phyloP scores from a whole-genome alignment of 2,888 invertebrate species.

The Oxycera nigricornis region DNA sequence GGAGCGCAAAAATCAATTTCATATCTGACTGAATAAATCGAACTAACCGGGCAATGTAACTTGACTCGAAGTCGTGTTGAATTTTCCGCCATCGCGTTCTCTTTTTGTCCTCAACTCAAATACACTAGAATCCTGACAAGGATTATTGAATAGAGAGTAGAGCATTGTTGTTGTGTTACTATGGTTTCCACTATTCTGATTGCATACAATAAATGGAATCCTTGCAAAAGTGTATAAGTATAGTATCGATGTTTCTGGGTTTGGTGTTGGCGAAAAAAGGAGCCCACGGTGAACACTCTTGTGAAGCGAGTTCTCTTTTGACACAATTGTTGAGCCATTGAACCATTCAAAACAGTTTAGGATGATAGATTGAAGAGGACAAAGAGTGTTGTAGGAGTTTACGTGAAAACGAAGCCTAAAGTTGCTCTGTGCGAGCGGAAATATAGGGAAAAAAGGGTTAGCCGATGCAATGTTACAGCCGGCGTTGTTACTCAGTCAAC shows the following conservation, averaged over 20 bases:
- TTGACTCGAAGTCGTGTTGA: background rate
- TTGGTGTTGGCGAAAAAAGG: no score
- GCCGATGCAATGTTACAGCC: no score
- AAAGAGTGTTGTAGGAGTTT: background rate
- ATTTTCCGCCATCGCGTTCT: background rate
- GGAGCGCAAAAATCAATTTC: slow-evolving; percentile 47
- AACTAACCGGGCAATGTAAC: background rate
- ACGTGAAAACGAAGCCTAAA: background rate
- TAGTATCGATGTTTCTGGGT: background rate
- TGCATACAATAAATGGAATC: background rate
- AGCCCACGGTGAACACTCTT: no score
- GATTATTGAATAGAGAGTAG: background rate
- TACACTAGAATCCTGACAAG: background rate
- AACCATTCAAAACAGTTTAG: background rate
- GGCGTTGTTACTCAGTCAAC: no score
- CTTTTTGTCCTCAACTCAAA: background rate
- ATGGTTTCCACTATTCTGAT: background rate
- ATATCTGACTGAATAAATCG: slow-evolving; percentile 44
- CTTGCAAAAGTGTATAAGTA: background rate
- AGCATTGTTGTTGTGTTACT: background rate
- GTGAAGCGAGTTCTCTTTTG: no score
- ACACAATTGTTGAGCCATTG: background rate
- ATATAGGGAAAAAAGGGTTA: no score
- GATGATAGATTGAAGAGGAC: background rate
- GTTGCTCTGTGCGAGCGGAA: background rate